Base-by-base conservation (phyloP, 1,140 invertebrate species). In the Atta colombica region DNA sequence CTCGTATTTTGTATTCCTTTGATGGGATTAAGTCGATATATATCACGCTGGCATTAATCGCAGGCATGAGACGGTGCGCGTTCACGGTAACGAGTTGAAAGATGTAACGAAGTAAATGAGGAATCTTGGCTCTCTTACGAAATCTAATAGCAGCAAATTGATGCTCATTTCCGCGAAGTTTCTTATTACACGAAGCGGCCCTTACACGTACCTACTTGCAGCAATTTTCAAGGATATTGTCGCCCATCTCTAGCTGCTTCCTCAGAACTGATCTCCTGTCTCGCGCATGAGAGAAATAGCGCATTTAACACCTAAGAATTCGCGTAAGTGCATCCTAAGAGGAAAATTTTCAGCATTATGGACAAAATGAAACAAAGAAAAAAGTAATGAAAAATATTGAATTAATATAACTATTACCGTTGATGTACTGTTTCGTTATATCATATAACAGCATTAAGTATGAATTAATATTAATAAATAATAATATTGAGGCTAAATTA, bases 131-230 rank as follows among this genome's bases (percentile, higher is more conserved):
- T 74, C 68, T 74, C 55, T 84, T 84, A 51, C 55, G 55, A 61
- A 84, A 84, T 84, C 74, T 84, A 84, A 84, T 84, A 75, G 71
- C 69, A 74, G 80, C 69, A 84, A 84, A 84, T 84, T 84, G 80
- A 84, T 75, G 72, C 69, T 74, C 69, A 75, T 84, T 74, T 82
- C 68, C 39, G n/a, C 25, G 28, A 80, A 80, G 77, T 80, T 80
- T 80, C 68, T 82, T 74, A 82, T 82, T 82, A 82, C 55, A 61
- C 55, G 55, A 74, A 61, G 69, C 80, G 14, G 69, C 55, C 55
- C 12, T 75, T 84, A 82, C 80, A 84, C 69, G 58, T 84, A 61
- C 25, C 58, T 55, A 49, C 25, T 51, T 55, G 69, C 69, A 63
- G 69, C 80, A 74, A 84, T 74, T 75, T 84, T 84, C 80, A 84